Base-by-base conservation (phyloP, 2,113 vertebrate species). In the Scatophagus argus region DNA sequence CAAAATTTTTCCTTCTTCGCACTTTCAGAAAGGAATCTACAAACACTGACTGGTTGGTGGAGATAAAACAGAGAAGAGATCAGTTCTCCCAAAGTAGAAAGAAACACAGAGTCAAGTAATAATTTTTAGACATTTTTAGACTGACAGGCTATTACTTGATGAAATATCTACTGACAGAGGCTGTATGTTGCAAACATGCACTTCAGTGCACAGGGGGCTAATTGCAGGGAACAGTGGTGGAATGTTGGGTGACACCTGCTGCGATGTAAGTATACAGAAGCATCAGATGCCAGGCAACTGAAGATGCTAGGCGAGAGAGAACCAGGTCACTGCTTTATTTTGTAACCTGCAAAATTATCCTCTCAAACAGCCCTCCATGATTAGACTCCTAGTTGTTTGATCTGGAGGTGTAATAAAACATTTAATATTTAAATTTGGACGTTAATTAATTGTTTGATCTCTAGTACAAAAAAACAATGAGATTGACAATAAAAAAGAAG, bases 201-300 rank as follows among this genome's bases (percentile, higher is more conserved):
- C 72, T 71, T 70, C 1, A 19, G 52, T 74, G 52, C 72, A 61
- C 84, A 58, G 79, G 75, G 84, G 83, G 83, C 74, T 91, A 88
- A 89, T 86, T 86, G 88, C 79, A 70, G 67, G 25, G 68, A 80
- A 81, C 62, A 7, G 19, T 34, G 32, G 51, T 68, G 79, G 77
- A 85, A 67, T 4, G 16, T 63, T 78, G 47, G 64, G 60, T 68
- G 59, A 38, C 27, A 52, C 87, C 88, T 58, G 71, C 88, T 82
- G 86, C 0, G 64, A 58, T 49, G 25, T 38, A 65, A 85, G 49
- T 55, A 68, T 16, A 71, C 74, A 74, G 31, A 62, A n/a, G 69
- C 55, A 63, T 83, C 83, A 74, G 27, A 61, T 65, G 27, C 29
- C 55, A 49, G 56, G 31, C 52, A 23, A 31, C 74, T 59, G 67